Percentiles rank a stretch among this genome's conserved stretches.
These are phyloP conservation scores for Serripes groenlandicus DNA, from an alignment of 2,888 invertebrate species.

Conservation along the genomic window DNA sequence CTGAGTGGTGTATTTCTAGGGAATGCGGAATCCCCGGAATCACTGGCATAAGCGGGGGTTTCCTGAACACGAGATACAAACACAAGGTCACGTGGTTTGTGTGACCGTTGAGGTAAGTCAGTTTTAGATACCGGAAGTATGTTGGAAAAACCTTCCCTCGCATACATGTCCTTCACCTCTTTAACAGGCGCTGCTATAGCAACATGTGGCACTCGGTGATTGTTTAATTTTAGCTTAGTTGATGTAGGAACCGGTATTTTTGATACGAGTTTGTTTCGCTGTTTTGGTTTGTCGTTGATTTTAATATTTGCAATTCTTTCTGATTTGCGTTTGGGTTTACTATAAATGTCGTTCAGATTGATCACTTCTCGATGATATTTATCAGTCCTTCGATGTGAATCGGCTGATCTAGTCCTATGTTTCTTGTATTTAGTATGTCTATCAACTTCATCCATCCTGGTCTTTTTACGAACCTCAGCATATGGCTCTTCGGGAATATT, in stretches of 20 bases:
- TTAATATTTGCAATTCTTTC: not conserved
- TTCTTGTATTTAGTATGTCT: constrained; percentile 3
- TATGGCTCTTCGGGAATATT: constrained; percentile 53
- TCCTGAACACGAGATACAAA: constrained; percentile 16
- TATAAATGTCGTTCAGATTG: constrained; percentile 16
- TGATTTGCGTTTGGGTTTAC: constrained; percentile 14
- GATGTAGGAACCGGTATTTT: constrained; percentile 21
- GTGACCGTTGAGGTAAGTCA: not conserved
- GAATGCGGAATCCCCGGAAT: constrained; percentile 79
- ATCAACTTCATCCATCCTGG: not conserved
- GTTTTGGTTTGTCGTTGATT: not conserved
- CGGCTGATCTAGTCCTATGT: not conserved
- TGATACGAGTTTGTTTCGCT: not conserved
- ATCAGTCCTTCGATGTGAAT: not conserved
- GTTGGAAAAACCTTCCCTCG: not conserved
- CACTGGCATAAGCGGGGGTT: constrained; percentile 57
- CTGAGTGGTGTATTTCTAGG: constrained; percentile 73
- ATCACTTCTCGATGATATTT: constrained; percentile 1
- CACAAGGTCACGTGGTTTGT: constrained; percentile 16
- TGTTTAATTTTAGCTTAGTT: not conserved
- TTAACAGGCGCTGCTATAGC: not conserved
- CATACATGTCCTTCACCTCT: not conserved
- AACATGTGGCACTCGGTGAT: not conserved
- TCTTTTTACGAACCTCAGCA: constrained; percentile 8
- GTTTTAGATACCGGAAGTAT: not conserved